Base-by-base conservation (phyloP, 2,797 vertebrate genomes). In the Cottoperca gobio region DNA sequence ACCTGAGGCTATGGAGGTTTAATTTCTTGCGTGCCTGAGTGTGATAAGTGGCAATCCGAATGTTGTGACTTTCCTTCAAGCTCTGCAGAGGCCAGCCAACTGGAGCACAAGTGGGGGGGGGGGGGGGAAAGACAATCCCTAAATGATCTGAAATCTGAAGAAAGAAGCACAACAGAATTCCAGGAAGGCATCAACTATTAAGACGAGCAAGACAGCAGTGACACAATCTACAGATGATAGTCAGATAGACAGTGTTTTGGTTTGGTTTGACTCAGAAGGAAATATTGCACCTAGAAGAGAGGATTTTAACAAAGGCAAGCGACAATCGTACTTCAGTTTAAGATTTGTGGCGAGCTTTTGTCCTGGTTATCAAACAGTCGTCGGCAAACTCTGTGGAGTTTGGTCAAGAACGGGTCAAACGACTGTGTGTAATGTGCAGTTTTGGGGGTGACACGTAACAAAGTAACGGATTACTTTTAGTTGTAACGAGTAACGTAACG, bases 161-260 rank as follows among this genome's bases (percentile, higher is more conserved):
- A 62, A 48, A 60, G 33, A 64, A 65, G 43, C 46, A 65, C 35
- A 74, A 72, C 28, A 45, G 67, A 83, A 76, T 75, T 76, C 62
- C 76, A 81, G 76, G 50, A 43, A 48, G 73, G 53, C 72, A 90
- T 91, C 73, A 85, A 85, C 87, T 88, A 89, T 87, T 87, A 76
- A 89, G 55, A 37, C 54, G 53, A 45, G 62, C 26, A 45, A 54
- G 78, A 81, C 69, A 70, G 70, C 61, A 8, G 37, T 57, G 76
- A 75, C 50, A 63, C 60, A 40, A 40, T 60, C 67, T 17, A 49
- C 50, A 70, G 70, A 70, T 57, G 53, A 55, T 16, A 35, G 10
- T n/a, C n/a, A n/a, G n/a, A n/a, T n/a, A n/a, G 69, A 65, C 50
- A 35, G 49, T 39, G 9, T 63, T 53, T 39, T 9, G 50, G 70